Percentiles rank a stretch among this genome's conserved stretches.
phyloP scores from a whole-genome alignment of 1,140 invertebrate species.

The Halictus rubicundus region DNA sequence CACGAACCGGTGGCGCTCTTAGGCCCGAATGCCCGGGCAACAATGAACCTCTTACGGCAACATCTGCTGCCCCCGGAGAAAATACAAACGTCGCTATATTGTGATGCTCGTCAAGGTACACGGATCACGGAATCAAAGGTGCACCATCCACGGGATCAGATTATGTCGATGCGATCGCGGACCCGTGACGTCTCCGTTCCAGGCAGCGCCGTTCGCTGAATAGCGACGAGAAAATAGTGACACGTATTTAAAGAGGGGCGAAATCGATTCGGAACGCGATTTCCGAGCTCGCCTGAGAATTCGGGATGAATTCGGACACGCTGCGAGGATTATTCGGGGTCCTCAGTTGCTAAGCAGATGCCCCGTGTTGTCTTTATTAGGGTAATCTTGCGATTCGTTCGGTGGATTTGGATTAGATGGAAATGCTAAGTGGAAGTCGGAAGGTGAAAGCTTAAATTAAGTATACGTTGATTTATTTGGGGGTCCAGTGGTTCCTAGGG shows the following conservation, averaged over 20 bases:
- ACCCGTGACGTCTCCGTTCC: slow-evolving; percentile 30
- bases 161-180: slow-evolving; percentile 29
- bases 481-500: too few relatives aligned
- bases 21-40: slow-evolving; percentile 42
- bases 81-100: slow-evolving; percentile 57
- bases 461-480: too few relatives aligned
- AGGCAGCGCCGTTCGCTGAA: not conserved
- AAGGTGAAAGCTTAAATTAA: too few relatives aligned
- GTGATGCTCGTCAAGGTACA: slow-evolving; percentile 52
- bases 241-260: not conserved
- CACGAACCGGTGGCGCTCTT: slow-evolving; percentile 42
- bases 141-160: slow-evolving; percentile 32
- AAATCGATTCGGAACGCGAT: not conserved
- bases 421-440: too few relatives aligned
- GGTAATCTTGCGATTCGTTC: not conserved
- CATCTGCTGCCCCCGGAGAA: slow-evolving; percentile 57
- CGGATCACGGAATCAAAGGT: slow-evolving; percentile 39
- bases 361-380: not conserved
- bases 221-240: not conserved
- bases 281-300: not conserved
- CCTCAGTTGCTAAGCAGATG: not conserved
- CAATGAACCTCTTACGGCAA: slow-evolving; percentile 53
- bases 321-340: not conserved
- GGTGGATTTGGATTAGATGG: not conserved
- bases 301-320: not conserved